Percentiles rank a stretch among this genome's conserved stretches.
Evolutionary conservation across 2,888 invertebrate genomes (phyloP).

Genomic region (Ornithoptera priamus): DNA sequence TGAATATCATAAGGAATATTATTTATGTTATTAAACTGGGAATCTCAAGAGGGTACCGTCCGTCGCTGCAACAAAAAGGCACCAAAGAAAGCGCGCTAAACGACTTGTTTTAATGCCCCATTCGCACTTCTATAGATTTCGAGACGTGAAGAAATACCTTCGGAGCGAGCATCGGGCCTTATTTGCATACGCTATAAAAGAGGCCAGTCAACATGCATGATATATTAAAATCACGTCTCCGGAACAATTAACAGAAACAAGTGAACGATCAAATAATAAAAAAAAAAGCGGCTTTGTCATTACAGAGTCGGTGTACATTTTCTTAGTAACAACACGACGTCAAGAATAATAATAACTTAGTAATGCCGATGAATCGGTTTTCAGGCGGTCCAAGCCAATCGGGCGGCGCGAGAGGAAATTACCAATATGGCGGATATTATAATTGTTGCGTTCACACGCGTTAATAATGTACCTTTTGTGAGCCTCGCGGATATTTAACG

Average conservation of each 20-base stretch:
- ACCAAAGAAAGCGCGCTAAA: constrained; percentile 32
- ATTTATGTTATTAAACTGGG: constrained; percentile 14
- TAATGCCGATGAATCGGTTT: constrained; percentile 52
- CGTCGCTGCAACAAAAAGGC: constrained; percentile 39
- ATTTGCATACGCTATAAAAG: constrained; percentile 74
- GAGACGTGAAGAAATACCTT: constrained; percentile 35
- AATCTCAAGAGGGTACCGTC: constrained; percentile 18
- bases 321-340: constrained; percentile 56
- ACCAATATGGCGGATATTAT: constrained; percentile 58
- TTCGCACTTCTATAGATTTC: constrained; percentile 39
- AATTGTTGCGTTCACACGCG: constrained; percentile 33
- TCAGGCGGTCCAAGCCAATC: constrained; percentile 50
- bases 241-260: constrained; percentile 75
- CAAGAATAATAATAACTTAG: constrained; percentile 56
- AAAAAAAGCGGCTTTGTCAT: constrained; percentile 69
- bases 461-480: constrained; percentile 28
- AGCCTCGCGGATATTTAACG: constrained; percentile 25
- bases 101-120: constrained; percentile 46
- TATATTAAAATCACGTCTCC: constrained; percentile 77
- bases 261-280: constrained; percentile 74
- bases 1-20: no score
- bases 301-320: constrained; percentile 57
- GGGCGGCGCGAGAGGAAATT: constrained; percentile 44
- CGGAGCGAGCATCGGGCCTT: constrained; percentile 46
- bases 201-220: constrained; percentile 69